Evolutionary conservation across 2,888 invertebrate genomes (phyloP), one percentile per base, ranked within the genome.

Genomic region (Melinopterus prodromus): DNA sequence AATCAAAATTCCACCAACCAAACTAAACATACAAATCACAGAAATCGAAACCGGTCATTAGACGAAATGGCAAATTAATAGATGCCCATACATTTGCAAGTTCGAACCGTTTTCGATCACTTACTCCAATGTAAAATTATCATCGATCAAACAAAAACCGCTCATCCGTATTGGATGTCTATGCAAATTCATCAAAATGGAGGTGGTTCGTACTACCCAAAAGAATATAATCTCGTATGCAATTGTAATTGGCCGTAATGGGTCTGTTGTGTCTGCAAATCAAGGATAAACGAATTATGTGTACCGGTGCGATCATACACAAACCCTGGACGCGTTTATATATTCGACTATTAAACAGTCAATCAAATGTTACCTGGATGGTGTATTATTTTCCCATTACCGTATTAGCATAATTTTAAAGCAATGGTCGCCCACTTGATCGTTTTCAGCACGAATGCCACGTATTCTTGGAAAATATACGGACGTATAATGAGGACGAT

Each of bases 191-290:
- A 9, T 53, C 53, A 53, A 53, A 53, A 53, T 12, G 53, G 53
- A 53, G 53, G 53, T 12, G 53, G 53, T 1, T 53, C 53, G 5
- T 53, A 53, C 53, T 53, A 53, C 53, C 12, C 3, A 53, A 53
- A 53, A 53, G 53, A 53, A 53, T 83, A 82, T 82, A 83, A 83
- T 83, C 82, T 82, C 79, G 79, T 83, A 82, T 84, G 84, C 84
- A 83, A 84, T 84, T 84, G 83, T 84, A 83, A 84, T 84, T 84
- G 82, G 82, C 12, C 53, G 82, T 83, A 82, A 82, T 80, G 82
- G 81, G 79, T 82, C 81, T 84, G 83, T 84, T 83, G 80, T 82
- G 83, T 84, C 83, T 84, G 80, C 82, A 78, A 79, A 82, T 82
- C 83, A 84, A 84, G 83, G 83, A 81, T 78, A 81, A 83, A 83